Evolutionary conservation across 2,888 invertebrate genomes (phyloP).

Genomic region (Orthosia cruda): DNA sequence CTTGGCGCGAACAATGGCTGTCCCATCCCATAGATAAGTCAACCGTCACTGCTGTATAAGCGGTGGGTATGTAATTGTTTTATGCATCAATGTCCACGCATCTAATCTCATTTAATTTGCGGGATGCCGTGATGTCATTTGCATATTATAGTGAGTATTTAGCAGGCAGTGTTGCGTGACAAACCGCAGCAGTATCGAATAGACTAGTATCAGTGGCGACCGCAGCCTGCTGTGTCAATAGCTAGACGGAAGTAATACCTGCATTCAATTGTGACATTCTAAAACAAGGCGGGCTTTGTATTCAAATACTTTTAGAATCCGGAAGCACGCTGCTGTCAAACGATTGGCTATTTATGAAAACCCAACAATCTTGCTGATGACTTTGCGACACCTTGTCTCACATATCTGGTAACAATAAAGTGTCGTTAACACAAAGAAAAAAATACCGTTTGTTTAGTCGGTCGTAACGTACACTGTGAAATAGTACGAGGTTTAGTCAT

Average conservation of each 20-base stretch:
- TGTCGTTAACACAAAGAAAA: constrained; percentile 32
- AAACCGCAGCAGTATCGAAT: constrained; percentile 57
- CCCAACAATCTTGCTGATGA: constrained; percentile 5
- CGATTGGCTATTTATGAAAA: constrained; percentile 26
- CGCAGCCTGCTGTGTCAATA: constrained; percentile 42
- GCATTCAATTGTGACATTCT: constrained; percentile 20
- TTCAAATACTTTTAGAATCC: constrained; percentile 2
- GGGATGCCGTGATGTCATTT: constrained; percentile 48
- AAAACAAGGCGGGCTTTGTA: neutral
- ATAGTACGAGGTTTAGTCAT: constrained; percentile 64
- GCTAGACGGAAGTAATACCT: constrained; percentile 30
- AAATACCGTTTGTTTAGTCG: constrained; percentile 35
- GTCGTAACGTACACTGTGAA: constrained; percentile 60
- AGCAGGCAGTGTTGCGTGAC: constrained; percentile 51
- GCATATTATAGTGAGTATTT: constrained; percentile 36
- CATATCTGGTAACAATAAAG: constrained; percentile 32
- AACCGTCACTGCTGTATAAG: constrained; percentile 38
- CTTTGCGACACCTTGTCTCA: constrained; percentile 7
- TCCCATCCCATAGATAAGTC: constrained; percentile 24
- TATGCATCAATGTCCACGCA: constrained; percentile 32
- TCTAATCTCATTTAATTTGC: constrained; percentile 40
- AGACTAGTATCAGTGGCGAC: constrained; percentile 26
- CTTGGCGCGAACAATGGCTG: constrained; percentile 54
- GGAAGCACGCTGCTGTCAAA: constrained; percentile 15
- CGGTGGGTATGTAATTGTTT: constrained; percentile 43